phyloP scores from a whole-genome alignment of 35 echinoderm and acorn worm genomes.

The Heliocidaris erythrogramma region DNA sequence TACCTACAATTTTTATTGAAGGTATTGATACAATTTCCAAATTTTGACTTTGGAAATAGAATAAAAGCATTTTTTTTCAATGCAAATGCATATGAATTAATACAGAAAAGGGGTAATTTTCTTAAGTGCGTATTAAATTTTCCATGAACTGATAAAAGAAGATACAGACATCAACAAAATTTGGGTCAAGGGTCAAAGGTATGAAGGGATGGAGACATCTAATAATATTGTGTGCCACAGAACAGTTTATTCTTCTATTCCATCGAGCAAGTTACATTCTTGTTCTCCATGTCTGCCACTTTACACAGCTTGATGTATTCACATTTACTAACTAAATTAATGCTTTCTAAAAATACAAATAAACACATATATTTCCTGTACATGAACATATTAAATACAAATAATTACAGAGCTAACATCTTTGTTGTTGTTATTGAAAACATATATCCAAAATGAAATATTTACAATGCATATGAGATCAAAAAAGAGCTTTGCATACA shows the following conservation, averaged over 20 bases:
- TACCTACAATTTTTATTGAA: too few species aligned
- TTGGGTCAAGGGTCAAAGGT: too few species aligned
- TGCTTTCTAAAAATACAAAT: neutral
- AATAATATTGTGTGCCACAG: neutral
- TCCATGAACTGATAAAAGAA: too few species aligned
- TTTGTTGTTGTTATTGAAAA: constrained; percentile 5
- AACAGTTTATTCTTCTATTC: neutral
- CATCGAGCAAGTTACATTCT: neutral
- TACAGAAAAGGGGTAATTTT: too few species aligned
- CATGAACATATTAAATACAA: constrained; percentile 20
- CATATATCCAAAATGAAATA: constrained; percentile 56
- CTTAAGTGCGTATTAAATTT: too few species aligned
- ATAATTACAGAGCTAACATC: constrained; percentile 37
- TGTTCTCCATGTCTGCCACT: neutral
- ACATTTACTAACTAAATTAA: constrained; percentile 2
- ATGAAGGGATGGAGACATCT: too few species aligned
- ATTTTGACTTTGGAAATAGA: too few species aligned
- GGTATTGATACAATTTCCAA: too few species aligned
- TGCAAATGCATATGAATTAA: too few species aligned
- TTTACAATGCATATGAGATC: constrained; percentile 48
- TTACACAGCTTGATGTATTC: neutral
- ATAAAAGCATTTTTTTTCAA: too few species aligned
- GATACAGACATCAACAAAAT: too few species aligned
- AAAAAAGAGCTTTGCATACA: constrained; percentile 49
- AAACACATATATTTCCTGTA: constrained; percentile 10